Evolutionary conservation across 2,797 vertebrate species (phyloP).

Genomic region (Garrulus glandarius): DNA sequence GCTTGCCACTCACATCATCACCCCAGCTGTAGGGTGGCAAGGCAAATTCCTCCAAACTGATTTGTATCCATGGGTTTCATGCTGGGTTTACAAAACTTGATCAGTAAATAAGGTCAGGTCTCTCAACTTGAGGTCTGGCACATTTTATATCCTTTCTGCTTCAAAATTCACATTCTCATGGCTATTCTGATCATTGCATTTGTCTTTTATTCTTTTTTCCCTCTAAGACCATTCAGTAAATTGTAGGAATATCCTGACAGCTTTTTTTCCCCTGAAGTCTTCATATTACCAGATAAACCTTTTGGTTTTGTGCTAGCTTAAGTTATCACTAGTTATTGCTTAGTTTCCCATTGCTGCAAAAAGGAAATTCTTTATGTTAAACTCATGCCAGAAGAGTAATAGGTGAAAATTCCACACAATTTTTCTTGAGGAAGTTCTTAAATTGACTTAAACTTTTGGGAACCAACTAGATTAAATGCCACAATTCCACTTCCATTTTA

Average conservation of each 20-base stretch:
- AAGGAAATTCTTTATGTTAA: neutral
- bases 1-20: neutral
- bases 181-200: neutral
- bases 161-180: neutral
- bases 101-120: constrained; percentile 12
- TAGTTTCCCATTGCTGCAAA: neutral
- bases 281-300: neutral
- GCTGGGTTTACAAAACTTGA: constrained; percentile 23
- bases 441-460: neutral
- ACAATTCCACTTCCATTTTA: neutral
- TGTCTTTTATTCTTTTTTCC: neutral
- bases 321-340: neutral
- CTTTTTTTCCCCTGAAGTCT: neutral
- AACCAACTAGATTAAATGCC: neutral
- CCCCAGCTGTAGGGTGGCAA: neutral
- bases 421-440: neutral
- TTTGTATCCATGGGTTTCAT: constrained; percentile 41
- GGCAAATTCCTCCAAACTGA: constrained; percentile 32
- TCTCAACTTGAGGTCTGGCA: neutral
- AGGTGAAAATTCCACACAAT: neutral
- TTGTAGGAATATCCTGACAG: neutral
- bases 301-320: neutral
- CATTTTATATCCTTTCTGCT: neutral
- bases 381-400: neutral
- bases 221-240: neutral